Base-by-base conservation (phyloP, 2,113 vertebrate genomes). In the Cyanoliseus patagonus region DNA sequence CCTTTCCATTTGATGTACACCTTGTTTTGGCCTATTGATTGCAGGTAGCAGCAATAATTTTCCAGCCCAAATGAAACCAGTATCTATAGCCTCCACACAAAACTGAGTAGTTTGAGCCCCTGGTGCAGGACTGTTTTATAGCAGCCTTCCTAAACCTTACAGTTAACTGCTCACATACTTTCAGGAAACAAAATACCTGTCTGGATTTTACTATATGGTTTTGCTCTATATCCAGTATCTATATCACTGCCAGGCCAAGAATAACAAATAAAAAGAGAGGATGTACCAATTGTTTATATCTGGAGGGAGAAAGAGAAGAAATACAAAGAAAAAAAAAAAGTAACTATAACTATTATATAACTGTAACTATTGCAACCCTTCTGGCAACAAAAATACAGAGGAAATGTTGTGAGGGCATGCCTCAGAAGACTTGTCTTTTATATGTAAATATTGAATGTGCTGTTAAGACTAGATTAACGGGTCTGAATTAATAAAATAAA, bases 401-500 rank as follows among this genome's bases (percentile, higher is more conserved):
- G 55, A 84, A 78, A 68, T 88, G 17, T 64, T 86, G 82, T 30
- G 55, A 95, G 64, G 47, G 30, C 51, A 79, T 51, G 37, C 35
- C n/a, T 95, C 53, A 81, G 76, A 91, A 93, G 28, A 81, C 51
- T 85, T 74, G 39, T 47, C 47, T 96, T 97, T 93, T 92, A 88
- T 88, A 92, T 92, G 88, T 79, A 96, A 92, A 96, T 92, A 68
- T 13, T 61, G 53, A 72, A 93, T 46, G 28, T 47, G 23, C 52
- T 64, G 64, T 78, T 95, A 90, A 88, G 27, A 72, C 42, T 84
- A 94, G 85, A 96, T 94, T 88, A 96, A 95, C n/a, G 11, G 10
- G 23, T 63, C 61, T 94, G 90, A 94, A 90, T 93, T 83, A 95
- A 96, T 83, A 95, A 92, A 88, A 95, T 74, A 94, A 92, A 88